These are phyloP conservation scores for Neoascia interrupta DNA, from an alignment of 2,888 invertebrate species.

Conservation along the genomic window DNA sequence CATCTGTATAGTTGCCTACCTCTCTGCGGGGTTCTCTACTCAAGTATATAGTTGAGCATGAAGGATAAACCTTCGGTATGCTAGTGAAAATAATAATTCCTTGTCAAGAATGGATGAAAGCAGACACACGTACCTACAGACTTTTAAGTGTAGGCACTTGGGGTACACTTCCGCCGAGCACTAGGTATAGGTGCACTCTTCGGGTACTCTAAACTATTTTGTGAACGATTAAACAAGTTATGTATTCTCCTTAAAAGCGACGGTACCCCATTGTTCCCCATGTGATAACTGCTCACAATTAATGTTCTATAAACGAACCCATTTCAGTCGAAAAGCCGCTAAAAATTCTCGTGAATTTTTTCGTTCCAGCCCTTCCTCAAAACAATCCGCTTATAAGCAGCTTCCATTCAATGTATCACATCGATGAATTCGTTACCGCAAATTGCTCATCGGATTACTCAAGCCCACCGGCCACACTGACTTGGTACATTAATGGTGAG, in stretches of 20 bases:
- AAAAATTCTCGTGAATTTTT: too few species aligned
- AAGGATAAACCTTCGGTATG: constrained; percentile 42
- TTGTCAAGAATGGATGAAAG: constrained; percentile 32
- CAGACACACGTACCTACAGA: background rate
- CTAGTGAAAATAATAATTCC: constrained; percentile 48
- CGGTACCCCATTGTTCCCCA: too few species aligned
- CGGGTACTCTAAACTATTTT: too few species aligned
- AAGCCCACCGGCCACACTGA: constrained; percentile 77
- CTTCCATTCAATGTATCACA: constrained; percentile 77
- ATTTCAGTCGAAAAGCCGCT: too few species aligned
- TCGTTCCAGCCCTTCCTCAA: constrained; percentile 76
- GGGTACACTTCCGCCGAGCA: too few species aligned
- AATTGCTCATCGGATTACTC: constrained; percentile 79
- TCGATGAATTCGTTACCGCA: constrained; percentile 79
- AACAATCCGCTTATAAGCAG: constrained; percentile 79
- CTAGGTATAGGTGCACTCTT: too few species aligned
- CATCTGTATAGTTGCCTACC: constrained; percentile 3
- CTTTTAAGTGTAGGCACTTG: too few species aligned
- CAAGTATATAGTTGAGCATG: constrained; percentile 27
- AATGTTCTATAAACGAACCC: too few species aligned
- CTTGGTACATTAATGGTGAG: constrained; percentile 79
- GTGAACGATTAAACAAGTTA: constrained; percentile 21
- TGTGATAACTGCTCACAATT: too few species aligned
- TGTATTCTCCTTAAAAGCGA: too few species aligned
- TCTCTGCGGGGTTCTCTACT: background rate